Evolutionary conservation across 2,888 invertebrate genomes (phyloP).

Genomic region (Eledone cirrhosa): DNA sequence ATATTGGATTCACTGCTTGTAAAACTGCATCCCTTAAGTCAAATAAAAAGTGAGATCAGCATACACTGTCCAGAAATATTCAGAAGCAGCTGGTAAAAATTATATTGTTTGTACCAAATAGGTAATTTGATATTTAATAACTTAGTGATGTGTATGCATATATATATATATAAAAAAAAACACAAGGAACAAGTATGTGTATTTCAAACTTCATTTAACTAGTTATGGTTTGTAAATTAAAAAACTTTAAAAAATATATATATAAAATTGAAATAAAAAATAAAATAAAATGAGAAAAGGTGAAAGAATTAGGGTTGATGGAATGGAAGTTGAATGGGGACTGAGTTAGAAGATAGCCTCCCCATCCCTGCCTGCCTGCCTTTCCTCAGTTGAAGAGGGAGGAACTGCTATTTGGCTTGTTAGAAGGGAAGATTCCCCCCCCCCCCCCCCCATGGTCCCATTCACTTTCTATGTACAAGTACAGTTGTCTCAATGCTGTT

Average conservation of each 20-base stretch:
- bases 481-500: too few relatives aligned
- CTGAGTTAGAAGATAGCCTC: slow-evolving; percentile 3
- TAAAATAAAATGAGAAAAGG: neutral
- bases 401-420: too few relatives aligned
- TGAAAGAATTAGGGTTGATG: neutral
- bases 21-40: too few relatives aligned
- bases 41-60: too few relatives aligned
- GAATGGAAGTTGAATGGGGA: slow-evolving; percentile 1
- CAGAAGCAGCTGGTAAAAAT: too few relatives aligned
- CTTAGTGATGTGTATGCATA: neutral
- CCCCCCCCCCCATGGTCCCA: too few relatives aligned
- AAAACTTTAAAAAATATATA: neutral
- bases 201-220: slow-evolving; percentile 17
- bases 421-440: too few relatives aligned
- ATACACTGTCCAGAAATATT: too few relatives aligned
- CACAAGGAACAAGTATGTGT: slow-evolving; percentile 12
- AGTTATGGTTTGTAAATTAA: neutral
- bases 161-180: neutral
- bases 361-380: slow-evolving; percentile 14
- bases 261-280: neutral
- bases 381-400: neutral
- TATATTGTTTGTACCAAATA: too few relatives aligned
- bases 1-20: too few relatives aligned
- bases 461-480: too few relatives aligned
- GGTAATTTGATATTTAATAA: too few relatives aligned